Percentiles rank a stretch among this genome's conserved stretches.
Evolutionary conservation across 1,140 invertebrate genomes (phyloP).

Genomic region (Gonioctena quinquepunctata): DNA sequence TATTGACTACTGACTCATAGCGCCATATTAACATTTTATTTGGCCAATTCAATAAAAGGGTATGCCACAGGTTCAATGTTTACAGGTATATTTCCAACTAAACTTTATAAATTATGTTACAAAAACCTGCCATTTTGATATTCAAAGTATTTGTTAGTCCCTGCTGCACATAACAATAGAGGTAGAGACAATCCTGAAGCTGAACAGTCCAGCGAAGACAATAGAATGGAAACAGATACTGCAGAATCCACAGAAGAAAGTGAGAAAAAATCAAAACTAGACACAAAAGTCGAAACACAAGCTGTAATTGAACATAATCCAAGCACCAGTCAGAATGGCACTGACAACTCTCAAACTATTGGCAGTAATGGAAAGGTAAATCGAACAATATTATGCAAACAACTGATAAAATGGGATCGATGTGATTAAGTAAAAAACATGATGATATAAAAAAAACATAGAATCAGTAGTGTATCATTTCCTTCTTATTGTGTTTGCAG

Average conservation of each 20-base stretch:
- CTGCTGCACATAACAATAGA: neutral
- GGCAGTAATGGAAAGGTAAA: neutral
- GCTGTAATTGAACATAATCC: constrained; percentile 18
- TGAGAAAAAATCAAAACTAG: neutral
- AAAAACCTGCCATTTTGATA: neutral
- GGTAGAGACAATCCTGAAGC: neutral
- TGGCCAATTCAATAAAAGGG: too few relatives aligned
- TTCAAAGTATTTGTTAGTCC: too few relatives aligned
- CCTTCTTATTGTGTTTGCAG: too few relatives aligned
- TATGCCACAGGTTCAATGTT: too few relatives aligned
- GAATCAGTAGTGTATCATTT: too few relatives aligned
- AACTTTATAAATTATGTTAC: too few relatives aligned
- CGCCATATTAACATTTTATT: too few relatives aligned
- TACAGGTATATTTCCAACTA: too few relatives aligned
- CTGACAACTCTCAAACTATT: neutral
- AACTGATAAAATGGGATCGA: too few relatives aligned
- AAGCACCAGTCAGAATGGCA: neutral
- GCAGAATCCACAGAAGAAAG: constrained; percentile 11
- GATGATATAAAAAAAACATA: too few relatives aligned
- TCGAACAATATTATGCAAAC: neutral
- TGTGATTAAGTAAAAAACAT: too few relatives aligned
- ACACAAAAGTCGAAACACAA: constrained; percentile 6
- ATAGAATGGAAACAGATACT: constrained; percentile 15
- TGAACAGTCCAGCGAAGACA: constrained; percentile 11
- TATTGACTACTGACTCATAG: too few relatives aligned